Base-by-base conservation (phyloP, 1,140 invertebrate species). In the Copidosoma floridanum region DNA sequence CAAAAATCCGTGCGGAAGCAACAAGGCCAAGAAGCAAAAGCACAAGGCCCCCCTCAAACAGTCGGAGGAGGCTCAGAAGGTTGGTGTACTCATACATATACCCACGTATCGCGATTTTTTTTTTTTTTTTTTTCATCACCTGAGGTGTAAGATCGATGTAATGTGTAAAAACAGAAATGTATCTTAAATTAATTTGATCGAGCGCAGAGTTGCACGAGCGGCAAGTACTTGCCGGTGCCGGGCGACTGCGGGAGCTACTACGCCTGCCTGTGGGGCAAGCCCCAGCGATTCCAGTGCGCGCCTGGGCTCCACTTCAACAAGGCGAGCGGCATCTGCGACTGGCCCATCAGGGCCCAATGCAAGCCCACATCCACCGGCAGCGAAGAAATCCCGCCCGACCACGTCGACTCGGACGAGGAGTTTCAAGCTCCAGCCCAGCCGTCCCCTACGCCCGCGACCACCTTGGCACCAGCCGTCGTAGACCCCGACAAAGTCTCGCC, bases 231-330 rank as follows among this genome's bases (percentile, higher is more conserved):
- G 0, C 66, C 77, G 2, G 84, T 87, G 50, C 84, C 86, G 6
- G 83, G 82, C 0, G 87, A 92, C 66, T 94, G 92, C 65, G 80
- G 79, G 1, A 85, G 86, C 54, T 94, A 92, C 69, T 79, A 87
- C 47, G 84, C 89, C 23, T 95, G 92, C 70, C 76, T 92, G 2
- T 92, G 90, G 83, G 90, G 90, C 18, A 85, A 86, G 65, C 86
- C 86, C 16, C 83, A 91, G 69, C 78, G 84, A 29, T 89, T 87
- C 63, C 78, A 84, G 1, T 94, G 92, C 74, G 85, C 86, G 20
- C 82, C 85, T 3, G 90, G 90, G 8, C 77, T 94, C 14, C 88
- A 93, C 65, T 95, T 90, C 83, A 93, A 90, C 72, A 80, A 83
- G 67, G 82, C 86, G 72, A 82, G 75, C 57, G 56, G 68, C n/a